Conservation (phyloP, 30 jellyfish, hydroid and myxozoan species). For the Nemopilema nomurai region DNA sequence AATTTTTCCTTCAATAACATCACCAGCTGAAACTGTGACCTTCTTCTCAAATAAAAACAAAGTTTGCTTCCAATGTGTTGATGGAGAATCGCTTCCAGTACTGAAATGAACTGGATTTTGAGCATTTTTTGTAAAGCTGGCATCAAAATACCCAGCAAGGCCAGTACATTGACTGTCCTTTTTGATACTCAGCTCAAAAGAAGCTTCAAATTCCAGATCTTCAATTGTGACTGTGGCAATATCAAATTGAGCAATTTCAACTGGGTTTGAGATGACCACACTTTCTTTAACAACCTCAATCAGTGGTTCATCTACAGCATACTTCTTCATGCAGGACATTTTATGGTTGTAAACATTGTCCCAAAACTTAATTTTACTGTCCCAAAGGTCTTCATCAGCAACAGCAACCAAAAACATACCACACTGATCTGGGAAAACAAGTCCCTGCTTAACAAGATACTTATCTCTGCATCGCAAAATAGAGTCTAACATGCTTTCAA, state of each 20-base stretch:
- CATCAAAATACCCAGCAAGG: constrained; percentile 89
- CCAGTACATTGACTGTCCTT: constrained; percentile 65
- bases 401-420: constrained; percentile 65
- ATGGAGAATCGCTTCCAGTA: constrained; percentile 74
- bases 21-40: constrained; percentile 57
- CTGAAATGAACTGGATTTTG: constrained; percentile 54
- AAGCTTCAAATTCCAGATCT: constrained; percentile 66
- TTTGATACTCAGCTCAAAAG: constrained; percentile 46
- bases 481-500: constrained; percentile 95
- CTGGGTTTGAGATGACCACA: constrained; percentile 65
- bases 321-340: constrained; percentile 79
- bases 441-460: constrained; percentile 46
- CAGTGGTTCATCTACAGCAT: constrained; percentile 83
- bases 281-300: constrained; percentile 59
- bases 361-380: constrained; percentile 79
- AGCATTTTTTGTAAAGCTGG: constrained; percentile 44
- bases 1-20: constrained; percentile 48
- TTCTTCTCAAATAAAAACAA: constrained; percentile 70
- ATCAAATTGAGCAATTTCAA: constrained; percentile 46
- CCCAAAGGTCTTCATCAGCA: constrained; percentile 70
- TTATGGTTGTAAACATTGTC: constrained; percentile 86
- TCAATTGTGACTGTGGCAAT: constrained; percentile 54
- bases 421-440: constrained; percentile 84
- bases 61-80: constrained; percentile 99
- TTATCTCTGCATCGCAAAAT: constrained; percentile 82